Evolutionary conservation across 2,113 vertebrate species (phyloP).

Genomic region (Coryphaenoides rupestris): DNA sequence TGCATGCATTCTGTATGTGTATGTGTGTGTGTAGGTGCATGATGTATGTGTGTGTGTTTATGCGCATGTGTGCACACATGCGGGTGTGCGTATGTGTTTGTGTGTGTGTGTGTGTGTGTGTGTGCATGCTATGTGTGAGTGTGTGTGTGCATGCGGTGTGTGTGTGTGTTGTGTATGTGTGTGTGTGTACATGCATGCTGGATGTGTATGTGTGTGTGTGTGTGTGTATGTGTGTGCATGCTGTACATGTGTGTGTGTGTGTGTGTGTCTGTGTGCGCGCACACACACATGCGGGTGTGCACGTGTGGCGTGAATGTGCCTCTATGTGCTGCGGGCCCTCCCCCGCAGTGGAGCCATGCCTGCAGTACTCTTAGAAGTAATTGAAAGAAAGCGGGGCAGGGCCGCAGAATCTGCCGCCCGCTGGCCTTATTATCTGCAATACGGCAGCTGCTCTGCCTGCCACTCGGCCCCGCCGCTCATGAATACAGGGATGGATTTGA

Average conservation of each 20-base stretch:
- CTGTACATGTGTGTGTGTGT: constrained; percentile 33
- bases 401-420: constrained; percentile 59
- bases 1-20: constrained; percentile 55
- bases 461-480: constrained; percentile 63
- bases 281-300: constrained; percentile 4
- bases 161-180: constrained; percentile 26
- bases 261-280: background rate
- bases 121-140: no score
- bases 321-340: constrained; percentile 66
- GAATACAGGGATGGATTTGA: constrained; percentile 73
- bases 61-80: constrained; percentile 6
- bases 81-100: no score
- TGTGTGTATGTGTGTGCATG: no score
- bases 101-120: no score
- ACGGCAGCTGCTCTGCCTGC: constrained; percentile 58
- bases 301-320: constrained; percentile 52
- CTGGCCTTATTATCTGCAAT: constrained; percentile 73
- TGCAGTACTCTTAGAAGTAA: constrained; percentile 71
- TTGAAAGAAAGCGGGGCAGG: constrained; percentile 63
- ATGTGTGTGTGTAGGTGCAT: background rate
- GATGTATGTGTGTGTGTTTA: constrained; percentile 4
- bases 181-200: no score
- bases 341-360: constrained; percentile 67
- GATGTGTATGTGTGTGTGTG: no score
- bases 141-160: no score